A percentile compares a stretch with the other conserved stretches of the same genome.
phyloP scores from a whole-genome alignment of 2,797 vertebrate species.

The Typhlichthys subterraneus region DNA sequence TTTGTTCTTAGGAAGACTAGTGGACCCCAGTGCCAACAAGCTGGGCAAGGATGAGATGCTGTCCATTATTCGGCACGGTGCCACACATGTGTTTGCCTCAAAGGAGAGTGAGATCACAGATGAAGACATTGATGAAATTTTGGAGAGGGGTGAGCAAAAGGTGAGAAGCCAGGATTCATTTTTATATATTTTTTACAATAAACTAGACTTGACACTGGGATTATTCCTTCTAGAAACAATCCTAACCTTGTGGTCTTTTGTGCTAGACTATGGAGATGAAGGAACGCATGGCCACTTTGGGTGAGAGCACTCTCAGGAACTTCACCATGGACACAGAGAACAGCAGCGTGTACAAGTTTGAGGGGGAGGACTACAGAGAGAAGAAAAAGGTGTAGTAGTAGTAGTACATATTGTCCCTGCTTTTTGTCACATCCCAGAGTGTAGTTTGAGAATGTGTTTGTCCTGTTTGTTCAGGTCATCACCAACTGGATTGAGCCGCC shows the following conservation, averaged over 20 bases:
- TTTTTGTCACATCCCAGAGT: background rate
- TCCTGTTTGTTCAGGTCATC: slow-evolving; percentile 81
- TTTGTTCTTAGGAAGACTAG: slow-evolving; percentile 83
- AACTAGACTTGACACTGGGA: accelerated
- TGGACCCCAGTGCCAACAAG: slow-evolving; percentile 96
- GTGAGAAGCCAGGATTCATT: slow-evolving; percentile 60
- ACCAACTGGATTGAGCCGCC: slow-evolving; percentile 99
- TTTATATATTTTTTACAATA: too few relatives aligned
- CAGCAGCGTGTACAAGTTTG: slow-evolving; percentile 95
- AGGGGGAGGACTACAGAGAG: slow-evolving; percentile 98
- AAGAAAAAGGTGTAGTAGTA: slow-evolving; percentile 90
- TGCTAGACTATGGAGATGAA: slow-evolving; percentile 94
- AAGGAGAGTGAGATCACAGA: slow-evolving; percentile 99
- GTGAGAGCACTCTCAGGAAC: slow-evolving; percentile 94
- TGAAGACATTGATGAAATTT: slow-evolving; percentile 93
- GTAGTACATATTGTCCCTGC: background rate
- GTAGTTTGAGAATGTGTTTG: slow-evolving; percentile 2
- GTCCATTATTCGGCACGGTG: slow-evolving; percentile 97
- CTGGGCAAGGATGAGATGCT: slow-evolving; percentile 99
- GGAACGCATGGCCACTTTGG: slow-evolving; percentile 92
- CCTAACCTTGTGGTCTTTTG: background rate
- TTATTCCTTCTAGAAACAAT: too few relatives aligned
- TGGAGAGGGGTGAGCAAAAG: slow-evolving; percentile 97
- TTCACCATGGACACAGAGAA: slow-evolving; percentile 98
- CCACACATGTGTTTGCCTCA: slow-evolving; percentile 96